A percentile compares a stretch with the other conserved stretches of the same genome.
Evolutionary conservation across 1,140 invertebrate species (phyloP).

Genomic region (Colletes gigas): DNA sequence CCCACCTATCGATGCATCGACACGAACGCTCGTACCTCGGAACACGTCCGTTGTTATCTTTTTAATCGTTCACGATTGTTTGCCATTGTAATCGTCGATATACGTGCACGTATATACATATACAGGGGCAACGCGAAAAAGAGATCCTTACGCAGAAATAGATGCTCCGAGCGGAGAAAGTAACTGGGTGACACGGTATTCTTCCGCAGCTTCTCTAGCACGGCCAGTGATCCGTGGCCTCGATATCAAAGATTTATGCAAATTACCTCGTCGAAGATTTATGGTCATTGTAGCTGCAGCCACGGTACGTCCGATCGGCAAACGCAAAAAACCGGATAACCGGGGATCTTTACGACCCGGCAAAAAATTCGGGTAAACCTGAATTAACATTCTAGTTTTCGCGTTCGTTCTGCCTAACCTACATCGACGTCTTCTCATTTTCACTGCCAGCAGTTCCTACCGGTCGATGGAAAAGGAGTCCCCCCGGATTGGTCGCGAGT

Average conservation of each 20-base stretch:
- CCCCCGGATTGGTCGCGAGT: too few species aligned
- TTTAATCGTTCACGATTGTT: constrained; percentile 36
- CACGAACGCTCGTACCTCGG: constrained; percentile 12
- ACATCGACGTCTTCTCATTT: too few species aligned
- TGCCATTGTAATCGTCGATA: constrained; percentile 24
- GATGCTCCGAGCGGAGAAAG: constrained; percentile 67
- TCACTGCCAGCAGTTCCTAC: too few species aligned
- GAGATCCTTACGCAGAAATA: constrained; percentile 53
- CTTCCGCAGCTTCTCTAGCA: constrained; percentile 63
- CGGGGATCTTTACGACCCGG: too few species aligned
- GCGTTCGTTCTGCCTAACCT: too few species aligned
- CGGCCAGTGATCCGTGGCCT: constrained; percentile 2
- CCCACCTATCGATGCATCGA: constrained; percentile 29
- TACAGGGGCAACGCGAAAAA: neutral
- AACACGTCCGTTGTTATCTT: constrained; percentile 7
- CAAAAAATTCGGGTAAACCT: too few species aligned
- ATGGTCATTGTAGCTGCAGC: neutral
- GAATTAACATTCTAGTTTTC: too few species aligned
- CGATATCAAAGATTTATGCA: constrained; percentile 36
- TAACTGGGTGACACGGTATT: constrained; percentile 69
- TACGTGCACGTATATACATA: neutral
- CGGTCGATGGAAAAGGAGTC: too few species aligned
- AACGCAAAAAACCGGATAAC: too few species aligned
- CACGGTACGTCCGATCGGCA: neutral
- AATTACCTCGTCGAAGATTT: constrained; percentile 12